Conservation (phyloP, 2,888 invertebrate species). For the Sarcophaga rosellei region DNA sequence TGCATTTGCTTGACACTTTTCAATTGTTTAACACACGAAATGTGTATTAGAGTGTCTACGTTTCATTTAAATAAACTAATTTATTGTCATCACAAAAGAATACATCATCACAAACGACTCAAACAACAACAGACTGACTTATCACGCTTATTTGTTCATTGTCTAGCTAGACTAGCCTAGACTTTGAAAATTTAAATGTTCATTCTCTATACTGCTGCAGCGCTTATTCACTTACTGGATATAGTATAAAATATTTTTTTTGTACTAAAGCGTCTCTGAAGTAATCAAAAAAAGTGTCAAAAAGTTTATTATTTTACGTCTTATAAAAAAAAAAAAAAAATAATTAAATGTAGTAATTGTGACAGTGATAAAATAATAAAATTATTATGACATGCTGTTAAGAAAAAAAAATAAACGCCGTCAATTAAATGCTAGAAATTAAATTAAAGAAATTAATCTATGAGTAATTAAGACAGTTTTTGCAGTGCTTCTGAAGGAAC, state of each 20-base stretch:
- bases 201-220: background rate
- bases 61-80: slow-evolving; percentile 50
- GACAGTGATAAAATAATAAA: slow-evolving; percentile 5
- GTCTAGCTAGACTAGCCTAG: background rate
- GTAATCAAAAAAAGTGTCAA: background rate
- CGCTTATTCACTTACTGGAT: background rate
- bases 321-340: background rate
- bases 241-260: background rate
- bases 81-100: slow-evolving; percentile 23
- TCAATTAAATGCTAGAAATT: background rate
- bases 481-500: no score
- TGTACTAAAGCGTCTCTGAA: background rate
- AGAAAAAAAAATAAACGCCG: background rate
- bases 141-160: background rate
- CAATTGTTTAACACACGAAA: slow-evolving; percentile 31
- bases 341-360: slow-evolving; percentile 1
- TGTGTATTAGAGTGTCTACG: background rate
- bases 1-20: slow-evolving; percentile 52
- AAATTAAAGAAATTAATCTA: background rate
- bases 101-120: slow-evolving; percentile 15
- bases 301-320: background rate
- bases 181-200: background rate
- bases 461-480: background rate
- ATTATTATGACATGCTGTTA: slow-evolving; percentile 14
- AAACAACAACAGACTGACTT: no score